Evolutionary conservation across 1,140 invertebrate genomes (phyloP).

Genomic region (Acromyrmex charruanus): DNA sequence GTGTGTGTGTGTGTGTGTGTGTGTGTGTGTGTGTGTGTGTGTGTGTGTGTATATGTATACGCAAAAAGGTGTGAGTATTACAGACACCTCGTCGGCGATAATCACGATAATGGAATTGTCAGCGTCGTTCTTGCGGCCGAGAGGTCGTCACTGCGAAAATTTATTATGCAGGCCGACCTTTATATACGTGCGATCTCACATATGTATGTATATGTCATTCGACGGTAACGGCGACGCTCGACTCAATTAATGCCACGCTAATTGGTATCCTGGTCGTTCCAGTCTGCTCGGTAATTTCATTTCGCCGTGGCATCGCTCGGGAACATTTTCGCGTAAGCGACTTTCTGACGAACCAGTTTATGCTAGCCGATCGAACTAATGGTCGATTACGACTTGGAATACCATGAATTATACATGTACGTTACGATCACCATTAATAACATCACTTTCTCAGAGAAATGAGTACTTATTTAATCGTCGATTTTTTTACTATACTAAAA

Average conservation of each 20-base stretch:
- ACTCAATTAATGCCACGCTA: constrained; percentile 77
- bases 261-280: constrained; percentile 69
- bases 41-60: too few relatives aligned
- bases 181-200: constrained; percentile 48
- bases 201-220: constrained; percentile 60
- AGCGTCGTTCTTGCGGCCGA: constrained; percentile 64
- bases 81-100: constrained; percentile 46
- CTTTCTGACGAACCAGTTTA: constrained; percentile 39
- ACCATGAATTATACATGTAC: background rate
- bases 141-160: constrained; percentile 72
- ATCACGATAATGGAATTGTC: constrained; percentile 74
- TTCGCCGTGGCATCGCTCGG: constrained; percentile 42
- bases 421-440: background rate
- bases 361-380: background rate
- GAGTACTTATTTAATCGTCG: background rate
- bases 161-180: constrained; percentile 71
- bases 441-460: background rate
- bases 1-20: too few relatives aligned
- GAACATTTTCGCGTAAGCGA: constrained; percentile 64
- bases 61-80: background rate
- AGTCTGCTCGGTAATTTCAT: constrained; percentile 70
- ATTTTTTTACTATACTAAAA: background rate
- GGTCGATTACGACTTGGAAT: background rate
- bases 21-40: too few relatives aligned
- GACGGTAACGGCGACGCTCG: constrained; percentile 59